A percentile compares a stretch with the other conserved stretches of the same genome.
Conservation (phyloP, 1,140 invertebrate species). For the Aphaenogaster ashmeadi region DNA sequence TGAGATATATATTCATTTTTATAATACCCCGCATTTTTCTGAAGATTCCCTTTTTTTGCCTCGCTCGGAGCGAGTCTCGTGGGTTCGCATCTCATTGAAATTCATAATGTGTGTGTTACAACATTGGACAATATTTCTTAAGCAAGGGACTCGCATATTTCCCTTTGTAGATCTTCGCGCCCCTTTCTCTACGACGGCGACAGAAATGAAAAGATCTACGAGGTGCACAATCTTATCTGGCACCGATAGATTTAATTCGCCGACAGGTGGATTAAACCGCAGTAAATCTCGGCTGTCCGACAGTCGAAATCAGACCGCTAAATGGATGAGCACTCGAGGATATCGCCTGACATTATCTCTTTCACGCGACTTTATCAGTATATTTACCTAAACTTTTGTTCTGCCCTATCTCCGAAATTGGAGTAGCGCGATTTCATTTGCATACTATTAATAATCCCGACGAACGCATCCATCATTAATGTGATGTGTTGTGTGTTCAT, state of each 20-base stretch:
- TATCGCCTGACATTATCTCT: slow-evolving; percentile 39
- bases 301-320: slow-evolving; percentile 58
- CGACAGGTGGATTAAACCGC: slow-evolving; percentile 73
- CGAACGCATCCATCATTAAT: neutral
- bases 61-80: neutral
- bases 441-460: neutral
- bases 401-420: neutral
- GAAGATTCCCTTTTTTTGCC: neutral
- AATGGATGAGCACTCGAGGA: slow-evolving; percentile 46
- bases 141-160: neutral
- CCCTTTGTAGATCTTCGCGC: neutral
- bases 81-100: neutral
- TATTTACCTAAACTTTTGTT: neutral
- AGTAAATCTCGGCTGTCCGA: slow-evolving; percentile 57
- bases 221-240: slow-evolving; percentile 58
- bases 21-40: neutral
- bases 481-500: neutral
- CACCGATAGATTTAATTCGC: slow-evolving; percentile 70
- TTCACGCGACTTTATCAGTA: slow-evolving; percentile 3
- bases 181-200: neutral
- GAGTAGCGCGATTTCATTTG: neutral
- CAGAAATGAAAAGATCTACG: slow-evolving; percentile 54
- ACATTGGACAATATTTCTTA: neutral
- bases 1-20: slow-evolving; percentile 10
- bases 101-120: slow-evolving; percentile 12